Percentiles rank a stretch among this genome's conserved stretches.
phyloP scores from a whole-genome alignment of 64 coral and sea anemone species.

The Acropora yongei region DNA sequence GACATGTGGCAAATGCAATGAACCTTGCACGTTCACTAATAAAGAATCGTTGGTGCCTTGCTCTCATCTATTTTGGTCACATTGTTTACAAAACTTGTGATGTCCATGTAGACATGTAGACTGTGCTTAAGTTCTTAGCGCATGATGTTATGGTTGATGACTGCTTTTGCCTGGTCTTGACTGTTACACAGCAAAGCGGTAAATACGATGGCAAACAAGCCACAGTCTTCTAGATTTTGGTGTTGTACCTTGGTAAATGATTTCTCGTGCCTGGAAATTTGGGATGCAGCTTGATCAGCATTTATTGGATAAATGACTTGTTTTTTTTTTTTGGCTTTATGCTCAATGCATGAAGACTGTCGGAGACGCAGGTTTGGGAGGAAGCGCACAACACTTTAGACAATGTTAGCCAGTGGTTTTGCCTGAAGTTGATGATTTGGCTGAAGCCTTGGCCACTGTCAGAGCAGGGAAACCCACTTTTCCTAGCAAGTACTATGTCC shows the following conservation, averaged over 20 bases:
- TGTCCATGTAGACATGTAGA: constrained; percentile 18
- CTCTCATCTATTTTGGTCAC: neutral
- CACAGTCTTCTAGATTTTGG: constrained; percentile 60
- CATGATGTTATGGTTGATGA: constrained; percentile 46
- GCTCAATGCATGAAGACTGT: constrained; percentile 36
- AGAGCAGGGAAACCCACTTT: no score
- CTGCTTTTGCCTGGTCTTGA: neutral
- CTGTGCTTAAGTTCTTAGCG: constrained; percentile 18
- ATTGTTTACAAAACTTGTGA: constrained; percentile 1
- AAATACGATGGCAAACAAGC: constrained; percentile 66
- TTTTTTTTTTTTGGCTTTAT: neutral
- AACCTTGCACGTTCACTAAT: constrained; percentile 35
- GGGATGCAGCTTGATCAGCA: constrained; percentile 52
- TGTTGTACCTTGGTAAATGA: constrained; percentile 44
- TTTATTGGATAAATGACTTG: constrained; percentile 52
- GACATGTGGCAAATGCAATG: constrained; percentile 54
- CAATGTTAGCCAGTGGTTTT: no score
- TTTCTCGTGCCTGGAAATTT: neutral
- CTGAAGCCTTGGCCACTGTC: no score
- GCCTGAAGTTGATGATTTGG: no score
- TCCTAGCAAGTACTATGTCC: no score
- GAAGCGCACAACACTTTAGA: no score
- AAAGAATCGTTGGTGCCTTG: constrained; percentile 14
- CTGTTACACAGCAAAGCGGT: constrained; percentile 28
- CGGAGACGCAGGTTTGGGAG: neutral